A percentile compares a stretch with the other conserved stretches of the same genome.
These are phyloP conservation scores for Sebastes trivittatus DNA, from an alignment of 2,797 vertebrate genomes.

Conservation along the genomic window DNA sequence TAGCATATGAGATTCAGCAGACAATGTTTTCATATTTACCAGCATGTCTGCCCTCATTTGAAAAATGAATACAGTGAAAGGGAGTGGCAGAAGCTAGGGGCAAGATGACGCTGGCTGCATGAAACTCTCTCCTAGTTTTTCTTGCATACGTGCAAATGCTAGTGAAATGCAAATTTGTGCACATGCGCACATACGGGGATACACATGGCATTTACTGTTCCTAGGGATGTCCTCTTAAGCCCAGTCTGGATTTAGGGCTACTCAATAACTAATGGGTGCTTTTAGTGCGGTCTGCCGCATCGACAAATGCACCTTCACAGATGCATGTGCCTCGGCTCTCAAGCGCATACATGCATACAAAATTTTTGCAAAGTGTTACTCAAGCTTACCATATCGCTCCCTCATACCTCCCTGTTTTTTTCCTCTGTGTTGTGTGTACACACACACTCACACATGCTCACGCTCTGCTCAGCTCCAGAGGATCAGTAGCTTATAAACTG, in stretches of 20 bases:
- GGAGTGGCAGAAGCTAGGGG: background rate
- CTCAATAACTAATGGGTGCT: conserved; percentile 64
- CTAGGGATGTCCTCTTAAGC: conserved; percentile 8
- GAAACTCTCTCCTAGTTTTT: background rate
- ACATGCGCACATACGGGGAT: background rate
- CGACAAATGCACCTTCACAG: conserved; percentile 27
- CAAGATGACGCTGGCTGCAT: background rate
- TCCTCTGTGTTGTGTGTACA: conserved; percentile 22
- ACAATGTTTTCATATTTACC: conserved; percentile 16
- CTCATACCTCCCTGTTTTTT: conserved; percentile 28
- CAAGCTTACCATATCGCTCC: conserved; percentile 23
- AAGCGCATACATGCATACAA: conserved; percentile 24
- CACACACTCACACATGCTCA: conserved; percentile 46
- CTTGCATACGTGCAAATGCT: conserved; percentile 2
- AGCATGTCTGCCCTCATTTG: conserved; percentile 13
- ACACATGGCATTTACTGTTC: conserved; percentile 4
- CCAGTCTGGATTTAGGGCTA: conserved; percentile 39
- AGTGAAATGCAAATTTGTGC: conserved; percentile 14
- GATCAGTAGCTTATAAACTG: conserved; percentile 83
- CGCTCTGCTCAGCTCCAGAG: conserved; percentile 77
- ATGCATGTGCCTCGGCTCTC: conserved; percentile 25
- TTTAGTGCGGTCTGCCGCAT: conserved; percentile 58
- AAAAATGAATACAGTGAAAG: conserved; percentile 19
- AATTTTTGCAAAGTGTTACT: conserved; percentile 37
- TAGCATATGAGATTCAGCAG: background rate